Evolutionary conservation across 53 echinoderm and acorn worm species (phyloP), one percentile per base, ranked within the genome.

Genomic region (Paracentrotus lividus): DNA sequence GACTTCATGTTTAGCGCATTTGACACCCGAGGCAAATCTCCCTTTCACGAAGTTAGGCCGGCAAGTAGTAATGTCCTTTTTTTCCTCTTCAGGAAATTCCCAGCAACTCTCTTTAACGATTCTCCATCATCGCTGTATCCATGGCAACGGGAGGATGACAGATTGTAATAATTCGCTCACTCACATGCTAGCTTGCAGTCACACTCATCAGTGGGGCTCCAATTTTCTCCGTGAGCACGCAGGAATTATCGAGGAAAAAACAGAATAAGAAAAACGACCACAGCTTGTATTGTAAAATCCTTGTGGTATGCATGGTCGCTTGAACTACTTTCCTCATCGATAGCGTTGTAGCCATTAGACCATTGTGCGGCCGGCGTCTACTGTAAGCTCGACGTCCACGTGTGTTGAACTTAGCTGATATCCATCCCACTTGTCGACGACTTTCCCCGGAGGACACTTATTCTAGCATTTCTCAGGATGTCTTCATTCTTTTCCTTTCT

Each of bases 131-230:
- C 26, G 1, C 8, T 13, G 49, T 81, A 43, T 47, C 81, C 81
- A 0, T 81, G 81, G 81, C 47, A 81, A 81, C 47, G 8, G 81
- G 81, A 81, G 81, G 81, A 47, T 81, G 81, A 81, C 47, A 81
- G 81, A 81, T 81, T 81, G 81, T 47, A n/a, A n/a, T 81, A 81
- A 81, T 81, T 81, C 49, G 81, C 49, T 81, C 81, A 47, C 81
- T 81, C 81, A 81, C 81, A 81, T 81, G 81, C 81, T 8, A 26
- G 9, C 44, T 81, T 45, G 47, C 81, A 45, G 23, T 47, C 47
- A 26, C 44, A n/a, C 24, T 24, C 81, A 81, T 23, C 45, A 47
- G 44, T 9, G 47, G 45, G 49, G 81, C 81, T n/a, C 81, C 81
- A 26, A 8, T 47, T 81, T 47, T 81, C 81, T 47, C 44, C 13